Base-by-base conservation (phyloP, 2,888 invertebrate genomes). In the Archips crataeganus region DNA sequence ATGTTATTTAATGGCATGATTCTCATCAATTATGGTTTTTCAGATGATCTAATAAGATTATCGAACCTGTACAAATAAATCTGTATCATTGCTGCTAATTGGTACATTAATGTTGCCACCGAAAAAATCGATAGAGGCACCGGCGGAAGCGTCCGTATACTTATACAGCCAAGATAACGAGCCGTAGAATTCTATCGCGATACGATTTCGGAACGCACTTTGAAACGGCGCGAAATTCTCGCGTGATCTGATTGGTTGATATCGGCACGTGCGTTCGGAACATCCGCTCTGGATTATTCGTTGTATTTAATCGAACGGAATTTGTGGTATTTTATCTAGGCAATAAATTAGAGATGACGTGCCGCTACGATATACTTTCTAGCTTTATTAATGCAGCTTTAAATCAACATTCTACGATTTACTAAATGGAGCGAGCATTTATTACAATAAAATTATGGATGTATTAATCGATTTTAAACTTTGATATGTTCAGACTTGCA, bases 71-170 rank as follows among this genome's bases (percentile, higher is more conserved):
- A 81, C 79, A 82, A 88, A 88, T 88, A 84, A 86, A 79, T 87
- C 81, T 84, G 84, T 86, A 88, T 93, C 92, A 93, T 88, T 84
- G 82, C 80, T 78, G 79, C 82, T 92, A 91, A 92, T 93, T 91
- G 89, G 82, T 74, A 77, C 76, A 79, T 74, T 75, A 82, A 80
- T 78, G 78, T 77, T 81, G 78, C 74, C 74, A 71, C 51, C 70
- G 49, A 64, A 75, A 85, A 81, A 80, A 77, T 78, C 78, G 79
- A 85, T 87, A 76, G 77, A 84, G 87, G 80, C 66, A 78, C 87
- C 92, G 89, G 90, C 92, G 92, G 92, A 92, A 88, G 85, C 79
- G 79, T 77, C 79, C 79, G 78, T 82, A 82, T 84, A 81, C 81
- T 42, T 78, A 81, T 80, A 79, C 84, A 83, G 80, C 80, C 80